Percentiles rank a stretch among this genome's conserved stretches.
Evolutionary conservation across 1,140 invertebrate species (phyloP).

Genomic region (Euwallacea similis): DNA sequence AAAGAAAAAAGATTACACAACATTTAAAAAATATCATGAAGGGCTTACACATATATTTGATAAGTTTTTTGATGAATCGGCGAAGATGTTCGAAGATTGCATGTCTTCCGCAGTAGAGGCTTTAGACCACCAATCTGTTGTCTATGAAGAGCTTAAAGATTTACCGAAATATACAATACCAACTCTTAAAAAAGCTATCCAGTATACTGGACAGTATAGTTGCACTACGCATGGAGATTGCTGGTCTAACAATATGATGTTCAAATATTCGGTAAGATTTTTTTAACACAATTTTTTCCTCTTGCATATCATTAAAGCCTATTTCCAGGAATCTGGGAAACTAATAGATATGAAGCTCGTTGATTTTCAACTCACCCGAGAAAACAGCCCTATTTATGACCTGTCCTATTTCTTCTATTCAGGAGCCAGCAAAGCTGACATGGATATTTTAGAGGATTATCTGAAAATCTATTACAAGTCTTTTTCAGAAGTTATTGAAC

Average conservation of each 20-base stretch:
- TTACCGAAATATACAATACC: not conserved
- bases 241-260: conserved; percentile 41
- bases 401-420: conserved; percentile 62
- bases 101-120: not conserved
- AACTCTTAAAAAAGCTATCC: not conserved
- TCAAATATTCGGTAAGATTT: conserved; percentile 36
- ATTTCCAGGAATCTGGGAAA: conserved; percentile 25
- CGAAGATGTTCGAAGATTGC: not conserved
- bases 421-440: conserved; percentile 56
- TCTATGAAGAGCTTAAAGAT: too few relatives aligned
- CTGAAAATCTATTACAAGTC: conserved; percentile 60
- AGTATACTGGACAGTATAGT: conserved; percentile 32
- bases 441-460: conserved; percentile 55
- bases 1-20: conserved; percentile 45
- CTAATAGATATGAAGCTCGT: conserved; percentile 45
- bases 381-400: conserved; percentile 61
- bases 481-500: too few relatives aligned
- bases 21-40: conserved; percentile 3
- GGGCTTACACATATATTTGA: conserved; percentile 44
- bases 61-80: not conserved
- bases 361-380: conserved; percentile 62
- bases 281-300: not conserved
- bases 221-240: too few relatives aligned
- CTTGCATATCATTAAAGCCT: not conserved
- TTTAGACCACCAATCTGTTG: not conserved